Evolutionary conservation across 2,113 vertebrate genomes (phyloP).

Genomic region (Leiothrix lutea): DNA sequence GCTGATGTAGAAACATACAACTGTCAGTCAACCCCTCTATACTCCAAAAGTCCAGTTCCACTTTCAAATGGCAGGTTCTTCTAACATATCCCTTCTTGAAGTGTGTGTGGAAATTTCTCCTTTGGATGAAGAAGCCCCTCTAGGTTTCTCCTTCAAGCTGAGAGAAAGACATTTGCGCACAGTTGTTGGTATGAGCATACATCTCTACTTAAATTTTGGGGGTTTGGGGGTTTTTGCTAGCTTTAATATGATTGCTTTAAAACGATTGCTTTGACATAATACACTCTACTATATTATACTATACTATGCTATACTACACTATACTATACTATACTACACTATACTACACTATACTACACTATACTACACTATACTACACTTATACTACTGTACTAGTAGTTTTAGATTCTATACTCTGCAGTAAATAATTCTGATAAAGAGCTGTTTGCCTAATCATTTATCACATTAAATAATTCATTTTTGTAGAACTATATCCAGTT

Average conservation of each 20-base stretch:
- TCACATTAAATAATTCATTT: neutral
- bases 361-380: too few species aligned
- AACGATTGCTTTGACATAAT: too few species aligned
- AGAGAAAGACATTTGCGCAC: neutral
- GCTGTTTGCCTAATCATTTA: neutral
- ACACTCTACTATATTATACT: neutral
- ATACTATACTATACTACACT: neutral
- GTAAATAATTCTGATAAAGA: neutral
- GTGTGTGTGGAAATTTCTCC: neutral
- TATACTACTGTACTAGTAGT: neutral
- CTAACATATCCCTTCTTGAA: neutral
- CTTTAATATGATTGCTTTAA: neutral
- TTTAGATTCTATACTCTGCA: neutral
- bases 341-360: neutral
- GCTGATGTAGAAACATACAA: neutral
- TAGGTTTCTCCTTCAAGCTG: neutral
- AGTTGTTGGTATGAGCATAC: neutral
- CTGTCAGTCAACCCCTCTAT: neutral
- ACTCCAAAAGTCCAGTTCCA: neutral
- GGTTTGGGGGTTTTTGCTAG: neutral
- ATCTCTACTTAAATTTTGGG: neutral
- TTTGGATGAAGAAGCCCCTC: neutral
- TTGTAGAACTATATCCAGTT: neutral
- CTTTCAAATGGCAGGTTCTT: neutral
- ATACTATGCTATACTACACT: too few species aligned